phyloP scores from a whole-genome alignment of 2,113 vertebrate genomes.

The Upupa epops region DNA sequence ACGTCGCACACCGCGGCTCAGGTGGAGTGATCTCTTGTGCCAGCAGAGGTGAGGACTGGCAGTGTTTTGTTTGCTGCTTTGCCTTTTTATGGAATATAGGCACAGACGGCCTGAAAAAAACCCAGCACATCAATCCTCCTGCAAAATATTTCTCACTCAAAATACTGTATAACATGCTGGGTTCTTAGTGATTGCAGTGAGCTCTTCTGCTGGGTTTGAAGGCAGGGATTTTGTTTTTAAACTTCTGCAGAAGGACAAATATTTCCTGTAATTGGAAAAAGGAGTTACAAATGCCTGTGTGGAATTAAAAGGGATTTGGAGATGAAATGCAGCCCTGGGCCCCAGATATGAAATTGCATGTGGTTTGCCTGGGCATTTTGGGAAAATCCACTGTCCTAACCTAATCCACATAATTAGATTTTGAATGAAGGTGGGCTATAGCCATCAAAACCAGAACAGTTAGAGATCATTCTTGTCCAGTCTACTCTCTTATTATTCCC shows the following conservation, averaged over 20 bases:
- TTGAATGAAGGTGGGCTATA: constrained; percentile 39
- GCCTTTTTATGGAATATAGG: not conserved
- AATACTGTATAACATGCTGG: not conserved
- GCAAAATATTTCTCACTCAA: not conserved
- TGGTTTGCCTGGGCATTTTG: constrained; percentile 16
- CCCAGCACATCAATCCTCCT: not conserved
- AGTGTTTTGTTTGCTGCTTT: not conserved
- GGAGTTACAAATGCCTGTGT: not conserved
- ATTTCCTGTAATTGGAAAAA: not conserved
- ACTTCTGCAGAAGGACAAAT: not conserved
- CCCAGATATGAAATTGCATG: constrained; percentile 23
- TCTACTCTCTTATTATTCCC: not conserved
- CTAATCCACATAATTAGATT: constrained; percentile 61
- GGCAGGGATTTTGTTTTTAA: not conserved
- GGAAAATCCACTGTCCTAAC: constrained; percentile 43
- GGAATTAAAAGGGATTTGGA: constrained; percentile 49
- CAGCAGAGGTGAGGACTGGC: not conserved
- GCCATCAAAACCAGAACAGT: constrained; percentile 35
- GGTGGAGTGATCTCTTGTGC: not conserved
- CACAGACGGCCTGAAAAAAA: not conserved
- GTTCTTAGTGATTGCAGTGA: not conserved
- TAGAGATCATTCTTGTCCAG: constrained; percentile 15
- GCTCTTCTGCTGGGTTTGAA: not conserved
- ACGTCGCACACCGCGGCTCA: not conserved
- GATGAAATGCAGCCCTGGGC: constrained; percentile 18